Evolutionary conservation across 2,888 invertebrate genomes (phyloP), one percentile per base, ranked within the genome.

Genomic region (Philereme transversata): DNA sequence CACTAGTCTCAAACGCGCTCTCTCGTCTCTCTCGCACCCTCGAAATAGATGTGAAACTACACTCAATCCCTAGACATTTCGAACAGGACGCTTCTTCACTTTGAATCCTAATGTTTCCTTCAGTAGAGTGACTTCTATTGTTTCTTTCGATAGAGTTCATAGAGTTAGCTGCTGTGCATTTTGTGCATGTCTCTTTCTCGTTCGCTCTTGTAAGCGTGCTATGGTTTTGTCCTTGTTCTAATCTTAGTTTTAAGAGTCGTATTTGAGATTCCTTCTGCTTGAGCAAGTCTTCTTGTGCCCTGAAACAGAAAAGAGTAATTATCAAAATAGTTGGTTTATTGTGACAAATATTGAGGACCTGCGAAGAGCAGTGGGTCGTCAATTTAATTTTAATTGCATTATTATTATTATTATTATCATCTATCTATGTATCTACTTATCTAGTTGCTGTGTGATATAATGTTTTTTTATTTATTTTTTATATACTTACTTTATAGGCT

Each of bases 251-350:
- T 4, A 89, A 65, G 2, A 60, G 49, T 4, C 64, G 50, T 43
- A 89, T 77, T 6, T 77, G 43, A 0, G 61, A 57, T 8, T 85
- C 81, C 60, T 87, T 87, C 51, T 78, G 74, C 65, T 80, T 78
- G 10, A 88, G 79, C 48, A 70, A 72, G 4, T 77, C 69, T 60
- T 86, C 82, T 75, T 83, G 84, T 46, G 82, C 80, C 49, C 88
- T 88, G 74, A 5, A 70, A 73, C 10, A 55, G 44, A 50, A 44
- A 51, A 35, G 6, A 10, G 34, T 9, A 10, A n/a, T 11, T 36
- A 22, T 22, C 22, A 22, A 22, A 22, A 22, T 22, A 22, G 22
- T 22, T 22, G 22, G 22, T 22, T 22, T 22, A 22, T 22, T 22
- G 22, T 22, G 22, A 22, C 22, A 22, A 22, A 2, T 22, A 22